These are phyloP conservation scores for Corticium candelabrum DNA, from an alignment of 37 sponge, comb jelly and placozoan species.

Conservation along the genomic window DNA sequence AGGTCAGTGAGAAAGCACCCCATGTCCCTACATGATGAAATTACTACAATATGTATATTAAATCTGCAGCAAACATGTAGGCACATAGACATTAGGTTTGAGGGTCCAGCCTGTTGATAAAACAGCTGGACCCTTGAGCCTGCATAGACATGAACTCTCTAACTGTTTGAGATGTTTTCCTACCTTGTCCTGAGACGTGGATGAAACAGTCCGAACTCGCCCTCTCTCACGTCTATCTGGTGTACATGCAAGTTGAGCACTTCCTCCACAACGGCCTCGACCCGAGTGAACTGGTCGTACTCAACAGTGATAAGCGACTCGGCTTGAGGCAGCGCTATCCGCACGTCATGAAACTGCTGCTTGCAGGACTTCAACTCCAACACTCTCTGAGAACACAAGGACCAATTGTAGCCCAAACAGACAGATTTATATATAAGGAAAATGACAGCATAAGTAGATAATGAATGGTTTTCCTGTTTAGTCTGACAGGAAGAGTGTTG, in stretches of 20 bases:
- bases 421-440: not conserved
- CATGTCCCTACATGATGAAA: too few relatives aligned
- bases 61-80: too few relatives aligned
- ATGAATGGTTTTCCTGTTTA: too few relatives aligned
- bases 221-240: slow-evolving; percentile 37
- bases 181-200: slow-evolving; percentile 53
- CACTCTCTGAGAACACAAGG: slow-evolving; percentile 35
- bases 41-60: too few relatives aligned
- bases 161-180: not conserved
- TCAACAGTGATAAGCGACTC: slow-evolving; percentile 57
- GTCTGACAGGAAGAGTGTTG: too few relatives aligned
- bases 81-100: too few relatives aligned
- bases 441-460: not conserved
- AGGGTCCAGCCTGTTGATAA: too few relatives aligned
- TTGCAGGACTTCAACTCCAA: slow-evolving; percentile 69
- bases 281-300: slow-evolving; percentile 83
- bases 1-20: too few relatives aligned
- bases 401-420: not conserved
- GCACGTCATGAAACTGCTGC: slow-evolving; percentile 49
- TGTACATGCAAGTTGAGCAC: slow-evolving; percentile 30
- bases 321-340: slow-evolving; percentile 68
- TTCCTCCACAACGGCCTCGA: slow-evolving; percentile 32
- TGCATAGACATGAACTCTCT: too few relatives aligned
- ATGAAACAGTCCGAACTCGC: slow-evolving; percentile 51
- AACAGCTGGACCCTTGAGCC: too few relatives aligned